Evolutionary conservation across 2,113 vertebrate genomes (phyloP), one percentile per base, ranked within the genome.

Genomic region (Nematolebias whitei): DNA sequence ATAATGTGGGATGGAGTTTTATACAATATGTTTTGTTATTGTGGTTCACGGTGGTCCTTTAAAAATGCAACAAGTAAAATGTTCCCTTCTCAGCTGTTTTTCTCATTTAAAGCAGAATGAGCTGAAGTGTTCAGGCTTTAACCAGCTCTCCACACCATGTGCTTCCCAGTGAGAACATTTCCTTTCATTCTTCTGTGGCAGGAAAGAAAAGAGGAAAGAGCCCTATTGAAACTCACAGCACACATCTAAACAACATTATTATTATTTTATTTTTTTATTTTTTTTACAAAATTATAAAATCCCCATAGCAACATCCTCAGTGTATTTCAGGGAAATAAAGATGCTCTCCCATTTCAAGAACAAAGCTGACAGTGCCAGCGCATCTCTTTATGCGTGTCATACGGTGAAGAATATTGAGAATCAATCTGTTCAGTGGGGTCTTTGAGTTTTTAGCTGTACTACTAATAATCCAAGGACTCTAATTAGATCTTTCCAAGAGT

Each of bases 111-210:
- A 77, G 56, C 29, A 63, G 64, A 80, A 69, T 67, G 53, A 77
- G 16, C 59, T 71, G 20, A 63, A 49, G n/a, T 60, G 41, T 64
- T 53, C 56, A 43, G 20, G 18, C 49, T 60, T 22, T 43, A 50
- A 61, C 45, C 22, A 45, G 49, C 65, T 67, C 55, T 39, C 26
- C 38, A 39, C 55, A 60, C 72, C 51, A 24, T 63, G 23, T 12
- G 4, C 58, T 85, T 83, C 73, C 78, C 75, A 82, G 68, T 79
- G 83, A 88, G 68, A 81, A 76, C 83, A 85, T 84, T 89, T 88
- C 87, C 88, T 90, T 87, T 88, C 82, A 89, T 89, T 90, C 82
- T 89, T 84, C 72, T 79, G 26, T 38, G 48, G 38, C 73, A 78
- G 88, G 82, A 87, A 85, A 84, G 74, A 83, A 84, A 79, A 70